Base-by-base conservation (phyloP, 2,888 invertebrate species). In the Fragum sueziense region DNA sequence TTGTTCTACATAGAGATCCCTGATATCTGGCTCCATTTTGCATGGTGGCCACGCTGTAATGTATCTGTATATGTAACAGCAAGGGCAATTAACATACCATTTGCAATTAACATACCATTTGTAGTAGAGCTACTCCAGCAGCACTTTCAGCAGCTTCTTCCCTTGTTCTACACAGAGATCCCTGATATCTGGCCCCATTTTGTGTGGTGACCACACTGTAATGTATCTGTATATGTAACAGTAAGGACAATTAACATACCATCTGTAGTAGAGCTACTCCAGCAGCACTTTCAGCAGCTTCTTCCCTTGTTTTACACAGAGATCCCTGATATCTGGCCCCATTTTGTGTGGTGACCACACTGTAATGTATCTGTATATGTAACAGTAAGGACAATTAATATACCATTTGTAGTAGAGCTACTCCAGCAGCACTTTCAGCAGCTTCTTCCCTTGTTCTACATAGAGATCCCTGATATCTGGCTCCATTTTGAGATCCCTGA, bases 301-400 rank as follows among this genome's bases (percentile, higher is more conserved):
- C 93, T 70, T 94, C 94, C 73, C 93, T 93, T 33, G 91, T 93
- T 3, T 85, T 68, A n/a, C 93, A 94, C 37, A 93, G 90, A 6
- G 94, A 93, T 11, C 95, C 95, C 47, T 92, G 90, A 76, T 94
- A 94, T 20, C 93, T 84, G 37, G 93, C 90, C 31, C 94, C 93
- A 84, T 94, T 94, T 0, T 94, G 93, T 47, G 95, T 84, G 1
- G 92, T 91, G 34, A 95, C 93, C 33, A 95, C 93, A 80, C 87
- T 88, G 68, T 79, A 80, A 70, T 70, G 85, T 31, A 77, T 27
- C n/a, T n/a, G n/a, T n/a, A n/a, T n/a, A n/a, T n/a, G n/a, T n/a
- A n/a, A n/a, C n/a, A n/a, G n/a, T n/a, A n/a, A n/a, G n/a, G n/a
- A n/a, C n/a, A n/a, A n/a, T n/a, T n/a, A n/a, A n/a, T n/a, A n/a